Percentiles rank a stretch among this genome's conserved stretches.
Evolutionary conservation across 2,888 invertebrate species (phyloP).

Genomic region (Tipula vernalis): DNA sequence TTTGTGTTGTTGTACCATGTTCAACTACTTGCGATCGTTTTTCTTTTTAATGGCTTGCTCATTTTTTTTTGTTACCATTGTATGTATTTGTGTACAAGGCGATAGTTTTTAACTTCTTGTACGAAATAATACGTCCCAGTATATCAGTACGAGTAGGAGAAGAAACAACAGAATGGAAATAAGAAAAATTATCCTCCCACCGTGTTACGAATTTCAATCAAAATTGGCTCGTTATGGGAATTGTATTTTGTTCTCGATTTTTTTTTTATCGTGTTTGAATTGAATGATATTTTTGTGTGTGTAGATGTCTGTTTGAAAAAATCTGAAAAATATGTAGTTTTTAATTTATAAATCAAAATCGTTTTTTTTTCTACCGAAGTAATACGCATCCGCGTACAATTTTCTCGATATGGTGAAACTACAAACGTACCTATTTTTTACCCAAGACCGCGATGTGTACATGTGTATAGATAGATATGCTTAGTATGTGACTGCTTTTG

Average conservation of each 20-base stretch:
- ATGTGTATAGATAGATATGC: background rate
- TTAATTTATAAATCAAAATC: background rate
- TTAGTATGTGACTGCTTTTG: background rate
- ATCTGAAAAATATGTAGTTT: background rate
- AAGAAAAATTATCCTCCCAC: conserved; percentile 4
- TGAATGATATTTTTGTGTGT: background rate
- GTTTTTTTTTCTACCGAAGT: background rate
- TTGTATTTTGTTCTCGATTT: background rate
- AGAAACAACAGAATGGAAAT: background rate
- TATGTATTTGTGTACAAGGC: background rate
- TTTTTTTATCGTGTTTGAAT: background rate
- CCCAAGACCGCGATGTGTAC: background rate
- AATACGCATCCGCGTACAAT: background rate
- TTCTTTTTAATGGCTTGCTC: background rate
- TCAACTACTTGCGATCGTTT: background rate
- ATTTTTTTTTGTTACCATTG: background rate
- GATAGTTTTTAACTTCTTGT: background rate
- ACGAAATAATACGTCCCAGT: background rate
- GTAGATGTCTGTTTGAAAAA: background rate
- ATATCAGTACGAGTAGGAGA: background rate
- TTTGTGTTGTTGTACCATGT: background rate
- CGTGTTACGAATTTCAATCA: background rate
- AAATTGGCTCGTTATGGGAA: background rate
- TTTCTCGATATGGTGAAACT: background rate
- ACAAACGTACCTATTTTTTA: background rate